phyloP scores from a whole-genome alignment of 1,140 invertebrate genomes.

The Trachelipus rathkii region DNA sequence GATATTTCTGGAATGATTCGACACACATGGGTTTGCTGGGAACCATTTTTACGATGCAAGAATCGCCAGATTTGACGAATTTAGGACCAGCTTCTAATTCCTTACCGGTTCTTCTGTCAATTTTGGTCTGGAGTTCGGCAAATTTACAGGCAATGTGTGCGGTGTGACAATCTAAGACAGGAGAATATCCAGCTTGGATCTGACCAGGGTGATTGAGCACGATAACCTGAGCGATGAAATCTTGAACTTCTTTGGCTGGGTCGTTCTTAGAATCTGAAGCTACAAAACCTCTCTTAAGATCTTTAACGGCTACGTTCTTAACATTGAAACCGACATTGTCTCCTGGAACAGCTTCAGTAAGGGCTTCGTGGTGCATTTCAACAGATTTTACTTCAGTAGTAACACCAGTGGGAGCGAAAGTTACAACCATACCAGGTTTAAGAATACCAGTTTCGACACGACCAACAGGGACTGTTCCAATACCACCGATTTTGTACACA shows the following conservation, averaged over 20 bases:
- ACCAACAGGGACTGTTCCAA: conserved; percentile 98
- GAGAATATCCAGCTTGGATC: conserved; percentile 93
- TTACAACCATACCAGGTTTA: conserved; percentile 97
- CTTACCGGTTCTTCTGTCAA: conserved; percentile 88
- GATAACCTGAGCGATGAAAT: conserved; percentile 94
- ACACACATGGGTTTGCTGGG: conserved; percentile 96
- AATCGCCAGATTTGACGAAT: conserved; percentile 91
- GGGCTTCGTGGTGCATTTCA: conserved; percentile 98
- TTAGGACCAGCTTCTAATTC: conserved; percentile 57
- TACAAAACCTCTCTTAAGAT: conserved; percentile 92
- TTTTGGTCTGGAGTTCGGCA: conserved; percentile 94
- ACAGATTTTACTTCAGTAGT: conserved; percentile 99
- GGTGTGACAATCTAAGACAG: conserved; percentile 96
- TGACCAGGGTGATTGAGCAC: conserved; percentile 97
- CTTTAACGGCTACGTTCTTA: conserved; percentile 98
- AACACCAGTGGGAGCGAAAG: conserved; percentile 87
- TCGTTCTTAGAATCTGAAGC: conserved; percentile 94
- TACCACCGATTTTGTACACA: conserved; percentile 99
- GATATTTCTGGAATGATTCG: conserved; percentile 95
- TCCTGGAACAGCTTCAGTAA: conserved; percentile 88
- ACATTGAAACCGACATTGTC: conserved; percentile 99
- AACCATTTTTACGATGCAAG: conserved; percentile 86
- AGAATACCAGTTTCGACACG: conserved; percentile 96
- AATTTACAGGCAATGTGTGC: conserved; percentile 99
- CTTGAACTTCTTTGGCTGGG: conserved; percentile 85